Conservation (phyloP, 2,888 invertebrate species). For the Tenodera sinensis region DNA sequence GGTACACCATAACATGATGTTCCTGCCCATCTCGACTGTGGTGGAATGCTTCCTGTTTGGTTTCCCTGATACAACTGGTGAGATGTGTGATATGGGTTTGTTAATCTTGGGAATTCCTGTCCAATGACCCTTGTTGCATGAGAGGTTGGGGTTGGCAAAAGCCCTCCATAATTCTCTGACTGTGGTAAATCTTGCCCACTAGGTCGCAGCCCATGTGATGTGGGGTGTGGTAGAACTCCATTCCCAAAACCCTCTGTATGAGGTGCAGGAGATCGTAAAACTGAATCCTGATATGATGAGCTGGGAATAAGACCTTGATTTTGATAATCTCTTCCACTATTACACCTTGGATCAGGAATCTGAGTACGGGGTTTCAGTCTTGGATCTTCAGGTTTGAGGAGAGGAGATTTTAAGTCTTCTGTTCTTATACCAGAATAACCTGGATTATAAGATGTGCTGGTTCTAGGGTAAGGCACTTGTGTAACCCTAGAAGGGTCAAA, state of each 20-base stretch:
- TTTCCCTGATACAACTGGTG: neutral
- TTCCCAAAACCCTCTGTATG: neutral
- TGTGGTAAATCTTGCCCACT: neutral
- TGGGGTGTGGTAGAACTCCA: neutral
- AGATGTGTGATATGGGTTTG: neutral
- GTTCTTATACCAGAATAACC: neutral
- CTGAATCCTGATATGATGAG: neutral
- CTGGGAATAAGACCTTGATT: neutral
- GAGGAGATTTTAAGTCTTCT: neutral
- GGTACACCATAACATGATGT: constrained; percentile 3
- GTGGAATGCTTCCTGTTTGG: neutral
- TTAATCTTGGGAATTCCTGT: neutral
- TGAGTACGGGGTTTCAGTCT: neutral
- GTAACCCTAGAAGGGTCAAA: neutral
- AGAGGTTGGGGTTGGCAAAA: neutral
- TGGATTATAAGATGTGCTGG: neutral
- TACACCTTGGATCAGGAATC: neutral
- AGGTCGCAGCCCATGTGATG: neutral
- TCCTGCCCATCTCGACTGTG: neutral
- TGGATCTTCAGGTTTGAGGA: neutral
- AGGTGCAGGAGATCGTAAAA: neutral
- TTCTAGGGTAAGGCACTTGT: neutral
- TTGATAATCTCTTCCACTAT: neutral
- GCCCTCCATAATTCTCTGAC: neutral
- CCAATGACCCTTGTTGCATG: neutral